Conservation (phyloP, 2,797 vertebrate species). For the Onychomys leucogaster region DNA sequence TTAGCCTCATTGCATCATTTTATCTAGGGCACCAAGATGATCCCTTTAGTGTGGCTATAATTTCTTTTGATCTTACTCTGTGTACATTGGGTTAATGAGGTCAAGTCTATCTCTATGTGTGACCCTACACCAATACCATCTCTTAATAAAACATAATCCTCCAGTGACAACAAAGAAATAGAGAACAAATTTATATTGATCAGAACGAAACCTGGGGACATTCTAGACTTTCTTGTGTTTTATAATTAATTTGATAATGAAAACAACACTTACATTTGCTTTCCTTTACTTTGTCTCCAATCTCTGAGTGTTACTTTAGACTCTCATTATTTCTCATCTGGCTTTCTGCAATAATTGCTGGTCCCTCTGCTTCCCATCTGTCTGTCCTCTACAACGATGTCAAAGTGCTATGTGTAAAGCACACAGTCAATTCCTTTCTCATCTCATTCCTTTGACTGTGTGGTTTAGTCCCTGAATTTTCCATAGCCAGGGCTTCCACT, state of each 20-base stretch:
- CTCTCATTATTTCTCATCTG: not conserved
- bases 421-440: not conserved
- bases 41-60: slow-evolving; percentile 39
- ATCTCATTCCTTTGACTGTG: not conserved
- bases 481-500: not conserved
- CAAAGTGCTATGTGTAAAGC: not conserved
- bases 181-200: slow-evolving; percentile 17
- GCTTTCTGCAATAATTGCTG: not conserved
- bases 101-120: slow-evolving; percentile 41
- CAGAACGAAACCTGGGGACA: slow-evolving; percentile 6
- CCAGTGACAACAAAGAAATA: not conserved
- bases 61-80: slow-evolving; percentile 62
- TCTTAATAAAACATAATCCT: slow-evolving; percentile 61
- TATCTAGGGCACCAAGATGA: slow-evolving; percentile 65
- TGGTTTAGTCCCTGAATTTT: not conserved
- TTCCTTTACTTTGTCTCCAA: not conserved
- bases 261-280: not conserved
- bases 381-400: not conserved
- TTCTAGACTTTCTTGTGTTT: not conserved
- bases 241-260: slow-evolving; percentile 46
- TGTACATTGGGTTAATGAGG: slow-evolving; percentile 68
- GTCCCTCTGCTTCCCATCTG: not conserved
- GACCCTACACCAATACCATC: not conserved
- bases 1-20: slow-evolving; percentile 62
- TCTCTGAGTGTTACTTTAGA: not conserved